phyloP scores from a whole-genome alignment of 2,113 vertebrate genomes.

The Archilochus colubris region DNA sequence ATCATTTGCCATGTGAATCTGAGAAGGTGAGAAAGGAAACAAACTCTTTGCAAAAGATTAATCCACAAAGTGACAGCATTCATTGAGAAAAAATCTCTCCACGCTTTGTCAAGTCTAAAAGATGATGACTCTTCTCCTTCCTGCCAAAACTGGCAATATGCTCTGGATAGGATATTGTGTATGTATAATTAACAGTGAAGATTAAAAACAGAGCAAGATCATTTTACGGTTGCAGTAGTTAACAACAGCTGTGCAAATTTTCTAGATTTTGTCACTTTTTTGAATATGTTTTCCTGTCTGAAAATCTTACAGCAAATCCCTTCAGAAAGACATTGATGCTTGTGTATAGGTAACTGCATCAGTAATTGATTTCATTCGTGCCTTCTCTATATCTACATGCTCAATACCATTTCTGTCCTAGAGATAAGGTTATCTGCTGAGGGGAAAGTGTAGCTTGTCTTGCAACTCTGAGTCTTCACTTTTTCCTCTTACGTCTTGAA shows the following conservation, averaged over 20 bases:
- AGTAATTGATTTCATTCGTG: not conserved
- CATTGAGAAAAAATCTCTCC: conserved; percentile 27
- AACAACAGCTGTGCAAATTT: not conserved
- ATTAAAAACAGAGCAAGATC: not conserved
- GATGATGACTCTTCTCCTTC: conserved; percentile 9
- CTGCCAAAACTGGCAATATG: not conserved
- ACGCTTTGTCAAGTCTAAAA: conserved; percentile 14
- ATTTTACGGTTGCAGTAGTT: not conserved
- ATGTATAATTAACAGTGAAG: not conserved
- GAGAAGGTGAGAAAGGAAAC: conserved; percentile 32
- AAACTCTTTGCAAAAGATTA: not conserved
- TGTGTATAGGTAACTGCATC: not conserved
- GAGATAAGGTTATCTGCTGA: not conserved
- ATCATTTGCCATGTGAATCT: not conserved
- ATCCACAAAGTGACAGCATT: not conserved
- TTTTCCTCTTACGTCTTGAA: not conserved
- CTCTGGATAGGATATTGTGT: not conserved
- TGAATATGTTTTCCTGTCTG: not conserved
- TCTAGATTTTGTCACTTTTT: not conserved
- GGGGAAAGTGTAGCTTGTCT: not conserved
- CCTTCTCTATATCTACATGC: not conserved
- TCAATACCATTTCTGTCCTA: not conserved
- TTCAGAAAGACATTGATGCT: not conserved
- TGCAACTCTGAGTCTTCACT: not conserved
- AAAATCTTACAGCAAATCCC: not conserved